A percentile compares a stretch with the other conserved stretches of the same genome.
Evolutionary conservation across 2,113 vertebrate genomes (phyloP).

Genomic region (Noturus placidus): DNA sequence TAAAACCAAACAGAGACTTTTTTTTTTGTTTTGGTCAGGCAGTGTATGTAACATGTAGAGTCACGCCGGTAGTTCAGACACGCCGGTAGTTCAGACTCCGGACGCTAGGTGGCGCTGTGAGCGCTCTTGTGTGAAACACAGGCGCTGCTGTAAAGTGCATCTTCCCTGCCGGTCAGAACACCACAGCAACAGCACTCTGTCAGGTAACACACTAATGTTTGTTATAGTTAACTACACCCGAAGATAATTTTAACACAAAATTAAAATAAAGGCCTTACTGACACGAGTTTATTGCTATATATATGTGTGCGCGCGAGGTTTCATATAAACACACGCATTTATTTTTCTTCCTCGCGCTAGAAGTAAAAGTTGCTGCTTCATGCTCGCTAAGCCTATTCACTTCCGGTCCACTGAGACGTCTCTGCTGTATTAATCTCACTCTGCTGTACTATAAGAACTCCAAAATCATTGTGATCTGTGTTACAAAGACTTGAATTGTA

Average conservation of each 20-base stretch:
- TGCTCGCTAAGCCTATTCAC: conserved; percentile 31
- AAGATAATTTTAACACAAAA: neutral
- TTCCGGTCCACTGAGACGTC: neutral
- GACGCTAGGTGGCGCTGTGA: neutral
- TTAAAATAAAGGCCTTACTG: neutral
- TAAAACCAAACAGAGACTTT: too few species aligned
- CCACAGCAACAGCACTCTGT: neutral
- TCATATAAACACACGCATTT: neutral
- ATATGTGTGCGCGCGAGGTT: neutral
- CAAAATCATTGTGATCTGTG: neutral
- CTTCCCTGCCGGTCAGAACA: neutral
- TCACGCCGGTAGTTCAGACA: too few species aligned
- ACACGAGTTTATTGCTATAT: neutral
- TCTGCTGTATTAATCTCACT: neutral
- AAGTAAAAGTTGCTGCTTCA: conserved; percentile 58
- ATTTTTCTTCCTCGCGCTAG: neutral
- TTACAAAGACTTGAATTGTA: too few species aligned
- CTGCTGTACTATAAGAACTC: too few species aligned
- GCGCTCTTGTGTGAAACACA: neutral
- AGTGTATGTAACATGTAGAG: too few species aligned
- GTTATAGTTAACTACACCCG: neutral
- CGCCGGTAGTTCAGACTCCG: neutral
- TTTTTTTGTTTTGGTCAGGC: too few species aligned
- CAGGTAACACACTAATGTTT: neutral
- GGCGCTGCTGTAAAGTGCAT: neutral